phyloP scores from a whole-genome alignment of 2,797 vertebrate genomes.

The Myotis planiceps region DNA sequence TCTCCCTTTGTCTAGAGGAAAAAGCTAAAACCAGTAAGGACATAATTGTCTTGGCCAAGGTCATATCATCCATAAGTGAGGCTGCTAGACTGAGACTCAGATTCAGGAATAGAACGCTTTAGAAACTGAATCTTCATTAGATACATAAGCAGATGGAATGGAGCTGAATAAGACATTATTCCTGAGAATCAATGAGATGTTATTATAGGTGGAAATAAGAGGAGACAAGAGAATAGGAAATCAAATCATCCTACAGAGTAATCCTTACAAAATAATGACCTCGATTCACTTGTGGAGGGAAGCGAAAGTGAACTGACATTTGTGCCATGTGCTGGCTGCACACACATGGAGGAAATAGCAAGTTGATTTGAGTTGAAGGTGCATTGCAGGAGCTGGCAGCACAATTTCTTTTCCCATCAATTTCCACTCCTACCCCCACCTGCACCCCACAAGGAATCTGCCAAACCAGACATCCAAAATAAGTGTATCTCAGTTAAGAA shows the following conservation, averaged over 20 bases:
- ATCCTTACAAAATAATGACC: constrained; percentile 62
- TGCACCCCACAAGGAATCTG: neutral
- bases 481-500: constrained; percentile 18
- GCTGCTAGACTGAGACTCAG: neutral
- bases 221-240: constrained; percentile 61
- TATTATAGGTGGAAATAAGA: constrained; percentile 70
- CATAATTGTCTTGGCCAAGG: constrained; percentile 38
- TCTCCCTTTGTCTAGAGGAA: constrained; percentile 42
- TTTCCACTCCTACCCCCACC: neutral
- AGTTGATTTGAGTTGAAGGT: constrained; percentile 9
- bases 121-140: constrained; percentile 69
- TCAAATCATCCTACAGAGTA: constrained; percentile 63
- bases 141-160: neutral
- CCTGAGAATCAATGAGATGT: constrained; percentile 60
- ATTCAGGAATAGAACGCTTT: constrained; percentile 70
- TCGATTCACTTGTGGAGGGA: constrained; percentile 43
- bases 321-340: constrained; percentile 31
- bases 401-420: constrained; percentile 45
- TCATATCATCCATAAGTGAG: neutral
- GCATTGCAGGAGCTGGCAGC: constrained; percentile 29
- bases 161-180: constrained; percentile 58
- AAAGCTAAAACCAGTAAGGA: neutral
- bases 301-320: neutral
- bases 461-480: constrained; percentile 32
- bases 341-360: constrained; percentile 64